Conservation (phyloP, 2,797 vertebrate species). For the Xiphorhynchus erythropygius region DNA sequence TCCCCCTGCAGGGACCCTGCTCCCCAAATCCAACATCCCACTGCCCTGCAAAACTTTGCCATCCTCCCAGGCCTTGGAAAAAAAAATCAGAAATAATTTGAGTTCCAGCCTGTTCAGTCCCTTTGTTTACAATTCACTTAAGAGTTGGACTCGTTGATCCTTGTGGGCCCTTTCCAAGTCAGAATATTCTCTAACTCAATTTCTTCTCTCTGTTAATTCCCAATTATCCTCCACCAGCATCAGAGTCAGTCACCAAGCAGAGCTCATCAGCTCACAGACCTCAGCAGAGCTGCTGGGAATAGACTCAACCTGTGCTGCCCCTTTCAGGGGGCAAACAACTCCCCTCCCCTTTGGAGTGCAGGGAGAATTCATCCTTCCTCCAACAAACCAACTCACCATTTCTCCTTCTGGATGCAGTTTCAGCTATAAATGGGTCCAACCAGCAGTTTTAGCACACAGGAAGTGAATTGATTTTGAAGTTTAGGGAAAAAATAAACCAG, state of each 20-base stretch:
- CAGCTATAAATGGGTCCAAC: not conserved
- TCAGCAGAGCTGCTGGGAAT: not conserved
- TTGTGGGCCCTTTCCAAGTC: not conserved
- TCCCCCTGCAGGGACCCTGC: not conserved
- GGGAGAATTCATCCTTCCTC: not conserved
- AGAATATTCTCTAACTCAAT: not conserved
- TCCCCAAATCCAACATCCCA: not conserved
- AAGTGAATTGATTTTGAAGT: not conserved
- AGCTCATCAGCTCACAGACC: not conserved
- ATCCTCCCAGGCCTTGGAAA: not conserved
- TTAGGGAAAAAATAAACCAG: not conserved
- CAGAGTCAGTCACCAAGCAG: not conserved
- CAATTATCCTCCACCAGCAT: not conserved
- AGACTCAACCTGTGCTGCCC: rapidly evolving
- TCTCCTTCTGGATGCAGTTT: not conserved
- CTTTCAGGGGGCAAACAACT: not conserved
- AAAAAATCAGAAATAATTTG: not conserved
- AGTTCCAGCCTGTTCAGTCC: not conserved
- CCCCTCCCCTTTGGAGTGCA: rapidly evolving
- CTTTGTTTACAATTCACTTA: not conserved
- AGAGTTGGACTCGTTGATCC: not conserved
- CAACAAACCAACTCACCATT: not conserved
- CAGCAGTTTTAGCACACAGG: not conserved
- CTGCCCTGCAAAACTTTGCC: not conserved
- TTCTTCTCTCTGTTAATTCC: not conserved